Conservation (phyloP, 2,888 invertebrate genomes). For the Margaritifera margaritifera region DNA sequence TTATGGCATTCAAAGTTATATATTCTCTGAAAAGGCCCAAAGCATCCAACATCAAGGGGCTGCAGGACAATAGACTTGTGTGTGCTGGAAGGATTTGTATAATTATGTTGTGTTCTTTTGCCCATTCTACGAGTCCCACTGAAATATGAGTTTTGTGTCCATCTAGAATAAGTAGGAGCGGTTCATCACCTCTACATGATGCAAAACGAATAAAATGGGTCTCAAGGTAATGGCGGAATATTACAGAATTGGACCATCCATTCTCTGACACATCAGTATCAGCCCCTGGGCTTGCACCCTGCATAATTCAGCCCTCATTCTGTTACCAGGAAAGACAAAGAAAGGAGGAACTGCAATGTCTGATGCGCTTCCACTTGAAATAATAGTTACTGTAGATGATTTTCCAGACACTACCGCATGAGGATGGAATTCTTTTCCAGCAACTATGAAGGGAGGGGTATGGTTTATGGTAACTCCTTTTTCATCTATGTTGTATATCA, state of each 20-base stretch:
- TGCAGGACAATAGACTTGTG: conserved; percentile 23
- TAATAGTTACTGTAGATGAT: conserved; percentile 13
- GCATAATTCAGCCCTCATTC: conserved; percentile 21
- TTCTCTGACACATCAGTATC: conserved; percentile 14
- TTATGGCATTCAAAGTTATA: conserved; percentile 24
- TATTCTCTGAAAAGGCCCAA: conserved; percentile 24
- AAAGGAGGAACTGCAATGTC: conserved; percentile 20
- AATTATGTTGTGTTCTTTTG: too few species aligned
- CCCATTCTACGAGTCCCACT: conserved; percentile 20
- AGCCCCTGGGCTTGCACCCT: conserved; percentile 19
- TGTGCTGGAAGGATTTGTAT: conserved; percentile 21
- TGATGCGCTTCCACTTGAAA: conserved; percentile 23
- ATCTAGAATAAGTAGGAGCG: conserved; percentile 13
- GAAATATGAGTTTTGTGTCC: conserved; percentile 19
- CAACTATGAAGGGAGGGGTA: conserved; percentile 21
- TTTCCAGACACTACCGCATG: conserved; percentile 14
- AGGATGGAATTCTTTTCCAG: not conserved
- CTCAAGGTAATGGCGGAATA: conserved; percentile 23
- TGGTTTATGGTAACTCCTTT: conserved; percentile 23
- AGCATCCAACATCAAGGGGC: conserved; percentile 26
- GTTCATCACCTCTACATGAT: conserved; percentile 13
- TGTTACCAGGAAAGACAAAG: conserved; percentile 29
- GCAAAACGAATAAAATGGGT: conserved; percentile 25
- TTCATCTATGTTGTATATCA: conserved; percentile 32
- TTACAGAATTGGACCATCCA: conserved; percentile 27